A percentile compares a stretch with the other conserved stretches of the same genome.
These are phyloP conservation scores for Drosophila novamexicana DNA, from an alignment of 1,140 invertebrate genomes.

Conservation along the genomic window DNA sequence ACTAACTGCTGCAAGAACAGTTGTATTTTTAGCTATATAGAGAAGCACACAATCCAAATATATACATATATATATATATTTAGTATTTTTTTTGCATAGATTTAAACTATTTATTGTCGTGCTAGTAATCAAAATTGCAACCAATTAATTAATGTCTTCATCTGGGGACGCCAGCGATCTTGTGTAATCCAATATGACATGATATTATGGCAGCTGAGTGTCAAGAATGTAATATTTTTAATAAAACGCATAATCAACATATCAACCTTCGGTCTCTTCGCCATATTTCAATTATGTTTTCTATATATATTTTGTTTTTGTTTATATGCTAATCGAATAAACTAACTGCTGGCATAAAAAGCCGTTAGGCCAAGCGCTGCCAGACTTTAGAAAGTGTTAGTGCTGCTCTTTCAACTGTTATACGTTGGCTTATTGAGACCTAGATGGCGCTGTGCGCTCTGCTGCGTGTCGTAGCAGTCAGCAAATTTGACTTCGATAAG, in stretches of 20 bases:
- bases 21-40: not conserved
- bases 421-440: not conserved
- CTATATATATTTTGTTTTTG: not conserved
- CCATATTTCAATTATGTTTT: not conserved
- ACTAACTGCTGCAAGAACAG: not conserved
- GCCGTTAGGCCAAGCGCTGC: slow-evolving; percentile 21
- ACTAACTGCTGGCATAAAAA: not conserved
- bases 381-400: not conserved
- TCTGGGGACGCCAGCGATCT: slow-evolving; percentile 6
- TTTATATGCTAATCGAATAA: too few species aligned
- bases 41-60: slow-evolving; percentile 20
- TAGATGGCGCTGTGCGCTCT: slow-evolving; percentile 17
- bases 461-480: too few species aligned
- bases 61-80: slow-evolving; percentile 35
- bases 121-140: not conserved
- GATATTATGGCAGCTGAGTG: slow-evolving; percentile 47
- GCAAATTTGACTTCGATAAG: too few species aligned
- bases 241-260: slow-evolving; percentile 53
- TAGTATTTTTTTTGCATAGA: slow-evolving; percentile 47
- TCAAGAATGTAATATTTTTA: slow-evolving; percentile 64
- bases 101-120: slow-evolving; percentile 13
- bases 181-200: slow-evolving; percentile 39
- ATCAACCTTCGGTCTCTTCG: not conserved
- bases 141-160: slow-evolving; percentile 10
- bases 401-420: slow-evolving; percentile 6